Percentiles rank a stretch among this genome's conserved stretches.
Conservation (phyloP, 2,888 invertebrate genomes). For the Erannis defoliaria region DNA sequence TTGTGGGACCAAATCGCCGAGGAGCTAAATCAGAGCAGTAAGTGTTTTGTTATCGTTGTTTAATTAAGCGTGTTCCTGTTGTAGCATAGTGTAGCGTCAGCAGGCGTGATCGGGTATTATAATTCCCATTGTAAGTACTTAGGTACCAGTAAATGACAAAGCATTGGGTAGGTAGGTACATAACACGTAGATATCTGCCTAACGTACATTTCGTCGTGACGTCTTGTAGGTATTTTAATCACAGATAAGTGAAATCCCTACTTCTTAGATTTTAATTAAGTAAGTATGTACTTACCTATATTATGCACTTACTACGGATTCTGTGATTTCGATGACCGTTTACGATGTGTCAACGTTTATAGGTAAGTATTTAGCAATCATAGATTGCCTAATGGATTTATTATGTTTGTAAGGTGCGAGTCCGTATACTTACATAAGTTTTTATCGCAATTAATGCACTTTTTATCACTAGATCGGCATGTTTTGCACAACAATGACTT, state of each 20-base stretch:
- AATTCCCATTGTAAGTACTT: neutral
- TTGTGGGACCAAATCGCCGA: constrained; percentile 24
- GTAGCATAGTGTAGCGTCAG: neutral
- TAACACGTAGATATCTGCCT: too few species aligned
- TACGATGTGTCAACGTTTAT: neutral
- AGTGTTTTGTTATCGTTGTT: neutral
- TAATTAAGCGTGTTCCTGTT: neutral
- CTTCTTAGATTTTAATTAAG: too few species aligned
- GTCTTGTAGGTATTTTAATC: too few species aligned
- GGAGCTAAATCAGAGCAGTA: constrained; percentile 27
- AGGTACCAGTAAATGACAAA: neutral
- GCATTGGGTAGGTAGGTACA: too few species aligned
- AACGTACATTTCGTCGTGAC: too few species aligned
- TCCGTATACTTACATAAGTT: too few species aligned
- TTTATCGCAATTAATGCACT: neutral
- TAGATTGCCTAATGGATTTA: neutral
- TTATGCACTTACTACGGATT: neutral
- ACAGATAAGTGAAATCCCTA: too few species aligned
- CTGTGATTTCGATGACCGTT: neutral
- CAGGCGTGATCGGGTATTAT: neutral
- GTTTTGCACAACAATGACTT: neutral
- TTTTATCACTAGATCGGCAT: neutral
- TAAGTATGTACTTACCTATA: neutral
- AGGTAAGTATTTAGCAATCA: neutral
- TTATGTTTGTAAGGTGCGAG: neutral